Evolutionary conservation across 2,113 vertebrate genomes (phyloP), one percentile per base, ranked within the genome.

Genomic region (Artemisiospiza belli): DNA sequence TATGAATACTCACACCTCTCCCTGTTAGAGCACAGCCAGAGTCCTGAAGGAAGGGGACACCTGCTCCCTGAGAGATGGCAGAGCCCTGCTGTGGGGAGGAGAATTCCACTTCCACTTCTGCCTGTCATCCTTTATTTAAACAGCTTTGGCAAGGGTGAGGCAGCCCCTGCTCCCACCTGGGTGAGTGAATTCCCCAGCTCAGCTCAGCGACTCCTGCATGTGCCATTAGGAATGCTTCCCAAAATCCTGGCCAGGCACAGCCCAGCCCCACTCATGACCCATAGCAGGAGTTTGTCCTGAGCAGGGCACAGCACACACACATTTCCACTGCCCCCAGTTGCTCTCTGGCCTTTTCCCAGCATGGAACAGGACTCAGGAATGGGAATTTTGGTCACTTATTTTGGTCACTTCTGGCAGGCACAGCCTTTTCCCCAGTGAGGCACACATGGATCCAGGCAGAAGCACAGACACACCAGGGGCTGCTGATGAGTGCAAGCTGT

Each of bases 1-100:
- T 70, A 89, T 13, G 91, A 95, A 95, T 63, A 63, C 81, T 63
- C 90, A 80, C 87, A 67, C 55, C 74, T 91, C 70, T 89, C 61
- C 37, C 37, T 59, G 25, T 22, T 67, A n/a, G 6, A 79, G 73
- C 15, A 1, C 77, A 95, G 80, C 22, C 80, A 80, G 81, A 55
- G 81, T 9, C 80, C 89, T 49, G 15, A 44, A 92, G 74, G 49
- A 73, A 87, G 54, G 43, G 89, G 67, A 74, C 67, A 58, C 52
- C 51, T 72, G 61, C 73, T 87, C 69, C 86, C 54, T 17, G 20
- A 64, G 83, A 58, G 81, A 44, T n/a, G 64, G 69, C 72, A 80
- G 35, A 74, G 35, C 74, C 70, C 68, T 47, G 3, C 55, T 41
- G 74, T 2, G 1, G 58, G 46, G 63, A 96, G 23, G 16, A 70